A percentile compares a stretch with the other conserved stretches of the same genome.
Conservation (phyloP, 2,797 vertebrate species). For the Sorex maritimensis region DNA sequence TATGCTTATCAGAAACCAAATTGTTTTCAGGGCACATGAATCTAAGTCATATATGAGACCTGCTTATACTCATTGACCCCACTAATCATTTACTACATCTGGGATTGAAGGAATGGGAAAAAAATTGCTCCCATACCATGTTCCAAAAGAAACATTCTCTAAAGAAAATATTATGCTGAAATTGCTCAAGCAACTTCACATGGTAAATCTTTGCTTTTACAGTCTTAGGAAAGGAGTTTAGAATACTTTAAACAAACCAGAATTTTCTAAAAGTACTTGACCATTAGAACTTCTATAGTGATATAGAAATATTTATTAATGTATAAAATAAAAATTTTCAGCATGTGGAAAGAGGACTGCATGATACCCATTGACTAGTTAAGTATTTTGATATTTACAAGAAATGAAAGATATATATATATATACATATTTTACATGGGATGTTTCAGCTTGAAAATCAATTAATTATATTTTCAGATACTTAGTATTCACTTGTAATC, state of each 20-base stretch:
- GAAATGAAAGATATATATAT: not conserved
- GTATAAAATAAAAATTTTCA: not conserved
- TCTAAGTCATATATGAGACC: conserved; percentile 40
- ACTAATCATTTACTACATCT: conserved; percentile 42
- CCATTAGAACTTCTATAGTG: not conserved
- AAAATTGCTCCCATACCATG: conserved; percentile 18
- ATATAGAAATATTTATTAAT: not conserved
- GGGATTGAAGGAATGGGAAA: conserved; percentile 31
- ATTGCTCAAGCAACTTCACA: not conserved
- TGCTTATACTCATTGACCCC: not conserved
- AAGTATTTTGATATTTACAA: conserved; percentile 48
- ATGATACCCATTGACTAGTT: not conserved
- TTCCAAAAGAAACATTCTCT: conserved; percentile 50
- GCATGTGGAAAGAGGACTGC: not conserved
- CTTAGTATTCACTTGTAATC: not conserved
- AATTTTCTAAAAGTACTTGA: conserved; percentile 37
- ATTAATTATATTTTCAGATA: conserved; percentile 32
- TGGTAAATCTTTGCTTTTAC: not conserved
- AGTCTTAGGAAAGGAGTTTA: not conserved
- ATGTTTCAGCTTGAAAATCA: not conserved
- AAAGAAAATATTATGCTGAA: not conserved
- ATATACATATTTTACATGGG: not conserved
- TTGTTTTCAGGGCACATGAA: not conserved
- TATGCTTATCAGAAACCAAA: not conserved
- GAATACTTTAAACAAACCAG: not conserved